These are phyloP conservation scores for Gavialis gangeticus DNA, from an alignment of 2,113 vertebrate species.

Conservation along the genomic window DNA sequence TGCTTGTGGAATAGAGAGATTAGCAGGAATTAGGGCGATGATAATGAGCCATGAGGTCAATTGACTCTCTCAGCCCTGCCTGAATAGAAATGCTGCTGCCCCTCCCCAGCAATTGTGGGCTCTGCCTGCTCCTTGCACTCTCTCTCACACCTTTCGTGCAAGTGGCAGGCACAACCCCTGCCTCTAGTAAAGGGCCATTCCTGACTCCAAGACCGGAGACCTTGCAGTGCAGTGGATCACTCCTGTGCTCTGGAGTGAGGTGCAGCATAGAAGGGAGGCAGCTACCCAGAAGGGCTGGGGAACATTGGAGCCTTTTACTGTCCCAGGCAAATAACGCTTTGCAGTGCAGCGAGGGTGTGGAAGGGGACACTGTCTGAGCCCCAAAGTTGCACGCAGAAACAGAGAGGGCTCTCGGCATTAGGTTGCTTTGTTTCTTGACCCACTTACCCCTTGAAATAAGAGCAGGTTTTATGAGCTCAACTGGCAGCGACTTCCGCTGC, in stretches of 20 bases:
- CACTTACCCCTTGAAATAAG: constrained; percentile 49
- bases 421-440: constrained; percentile 38
- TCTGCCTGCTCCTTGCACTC: background rate
- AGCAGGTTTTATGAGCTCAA: background rate
- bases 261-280: background rate
- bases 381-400: constrained; percentile 24
- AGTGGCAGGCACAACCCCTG: background rate
- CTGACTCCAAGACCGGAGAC: background rate
- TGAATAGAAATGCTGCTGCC: too few relatives aligned
- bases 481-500: constrained; percentile 35
- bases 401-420: constrained; percentile 20
- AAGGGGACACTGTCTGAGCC: constrained; percentile 27
- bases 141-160: background rate
- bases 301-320: background rate
- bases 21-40: too few relatives aligned
- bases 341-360: background rate
- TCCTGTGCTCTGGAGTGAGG: background rate
- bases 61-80: too few relatives aligned
- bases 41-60: too few relatives aligned
- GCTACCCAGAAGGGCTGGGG: background rate
- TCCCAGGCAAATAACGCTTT: background rate
- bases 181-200: background rate
- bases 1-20: too few relatives aligned
- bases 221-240: background rate
- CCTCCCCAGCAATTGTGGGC: background rate